Conservation (phyloP, 64 coral and sea anemone genomes). For the Montipora cactus region DNA sequence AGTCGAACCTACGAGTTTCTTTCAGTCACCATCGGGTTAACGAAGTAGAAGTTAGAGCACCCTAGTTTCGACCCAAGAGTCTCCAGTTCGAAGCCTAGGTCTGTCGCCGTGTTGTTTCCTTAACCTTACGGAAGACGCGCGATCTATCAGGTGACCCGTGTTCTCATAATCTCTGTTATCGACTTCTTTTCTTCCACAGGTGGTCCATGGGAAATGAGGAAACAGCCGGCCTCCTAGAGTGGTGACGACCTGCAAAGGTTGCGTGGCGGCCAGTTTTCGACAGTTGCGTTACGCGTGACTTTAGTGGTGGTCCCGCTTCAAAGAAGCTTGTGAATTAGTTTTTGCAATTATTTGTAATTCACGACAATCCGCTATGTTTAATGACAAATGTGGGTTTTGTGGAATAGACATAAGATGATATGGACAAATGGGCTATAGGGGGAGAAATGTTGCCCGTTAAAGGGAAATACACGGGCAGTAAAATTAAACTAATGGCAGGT, state of each 20-base stretch:
- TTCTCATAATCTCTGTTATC: neutral
- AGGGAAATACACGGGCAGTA: neutral
- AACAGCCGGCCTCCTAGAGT: constrained; percentile 28
- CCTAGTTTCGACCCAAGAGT: no score
- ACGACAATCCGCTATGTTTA: neutral
- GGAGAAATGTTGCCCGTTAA: neutral
- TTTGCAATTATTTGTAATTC: neutral
- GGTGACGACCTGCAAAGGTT: neutral
- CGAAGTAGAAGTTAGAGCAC: no score
- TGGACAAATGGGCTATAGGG: neutral
- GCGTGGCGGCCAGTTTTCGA: constrained; percentile 6
- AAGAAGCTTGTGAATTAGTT: constrained; percentile 10
- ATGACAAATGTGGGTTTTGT: neutral
- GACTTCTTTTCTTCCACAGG: constrained; percentile 4
- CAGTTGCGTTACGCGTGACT: constrained; percentile 25
- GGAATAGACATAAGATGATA: neutral
- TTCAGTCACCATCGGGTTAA: no score
- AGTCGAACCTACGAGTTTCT: no score
- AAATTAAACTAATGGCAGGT: neutral
- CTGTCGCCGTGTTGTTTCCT: no score
- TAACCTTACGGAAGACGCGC: no score
- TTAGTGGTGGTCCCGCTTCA: neutral
- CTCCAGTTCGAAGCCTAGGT: no score
- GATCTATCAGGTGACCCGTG: no score
- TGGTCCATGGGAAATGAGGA: constrained; percentile 73